Evolutionary conservation across 2,888 invertebrate species (phyloP), one percentile per base, ranked within the genome.

Genomic region (Spicauda simplicius): DNA sequence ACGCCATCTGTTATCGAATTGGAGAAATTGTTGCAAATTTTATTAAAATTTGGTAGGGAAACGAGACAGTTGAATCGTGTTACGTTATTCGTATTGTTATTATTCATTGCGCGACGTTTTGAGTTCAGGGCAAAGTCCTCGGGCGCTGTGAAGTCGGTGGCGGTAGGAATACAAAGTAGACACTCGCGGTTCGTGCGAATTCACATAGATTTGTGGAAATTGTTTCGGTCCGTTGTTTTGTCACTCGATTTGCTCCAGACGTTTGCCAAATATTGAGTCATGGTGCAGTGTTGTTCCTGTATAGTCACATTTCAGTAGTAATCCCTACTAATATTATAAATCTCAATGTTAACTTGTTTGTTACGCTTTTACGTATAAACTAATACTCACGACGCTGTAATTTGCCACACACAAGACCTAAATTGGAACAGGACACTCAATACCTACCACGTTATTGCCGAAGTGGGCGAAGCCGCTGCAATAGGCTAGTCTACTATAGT

Each of bases 21-120:
- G 50, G 16, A 18, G 18, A 18, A 50, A 50, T 7, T 18, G n/a
- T n/a, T n/a, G n/a, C 50, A 33, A 33, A 41, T 53, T 53, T 54
- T 19, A 56, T 55, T 45, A 2, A 55, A 30, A 16, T 48, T 37
- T 20, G 19, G 20, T 30, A 20, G 45, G 45, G 45, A 60, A 52
- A 33, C 33, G 53, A 53, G 53, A 61, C 53, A n/a, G 10, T 58
- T n/a, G 16, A 16, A 37, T 25, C 25, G 41, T 45, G 20, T 25
- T 19, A 55, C 63, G 33, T 57, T 64, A 52, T 57, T 57, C 52
- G n/a, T 58, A 65, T 65, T 65, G 16, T 65, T 65, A 50, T 59
- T 65, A 65, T 65, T 65, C 65, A 54, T 45, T 59, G 65, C 65
- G 58, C 53, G 58, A 33, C 45, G 58, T 64, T 64, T 64, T 64